Evolutionary conservation across 1,140 invertebrate genomes (phyloP).

Genomic region (Aphaenogaster ashmeadi): DNA sequence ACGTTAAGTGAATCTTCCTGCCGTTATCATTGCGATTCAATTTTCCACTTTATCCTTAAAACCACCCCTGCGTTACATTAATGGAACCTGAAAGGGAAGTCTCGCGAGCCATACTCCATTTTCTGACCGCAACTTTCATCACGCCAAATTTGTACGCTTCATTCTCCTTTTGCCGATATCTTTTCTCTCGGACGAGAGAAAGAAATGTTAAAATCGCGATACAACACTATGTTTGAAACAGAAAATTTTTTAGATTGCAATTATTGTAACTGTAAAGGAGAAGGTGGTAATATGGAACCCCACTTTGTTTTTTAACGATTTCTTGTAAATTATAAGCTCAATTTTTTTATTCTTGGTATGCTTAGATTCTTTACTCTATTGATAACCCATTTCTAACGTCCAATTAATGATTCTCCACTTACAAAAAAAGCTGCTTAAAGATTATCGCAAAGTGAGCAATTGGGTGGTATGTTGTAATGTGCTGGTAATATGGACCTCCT

Average conservation of each 20-base stretch:
- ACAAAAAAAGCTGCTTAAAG: too few relatives aligned
- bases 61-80: constrained; percentile 31
- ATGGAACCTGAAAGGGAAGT: constrained; percentile 60
- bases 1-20: constrained; percentile 58
- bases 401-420: too few relatives aligned
- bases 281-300: too few relatives aligned
- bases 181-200: too few relatives aligned
- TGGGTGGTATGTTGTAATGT: too few relatives aligned
- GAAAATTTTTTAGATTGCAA: background rate
- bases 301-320: too few relatives aligned
- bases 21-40: constrained; percentile 60
- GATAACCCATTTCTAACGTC: too few relatives aligned
- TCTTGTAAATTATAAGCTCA: too few relatives aligned
- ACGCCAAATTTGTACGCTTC: background rate
- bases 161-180: background rate
- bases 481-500: too few relatives aligned
- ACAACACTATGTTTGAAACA: background rate
- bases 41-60: constrained; percentile 60
- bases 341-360: too few relatives aligned
- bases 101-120: constrained; percentile 37
- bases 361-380: too few relatives aligned
- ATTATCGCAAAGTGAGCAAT: too few relatives aligned
- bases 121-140: constrained; percentile 32
- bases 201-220: background rate
- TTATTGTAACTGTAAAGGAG: background rate